Evolutionary conservation across 2,797 vertebrate species (phyloP).

Genomic region (Linurgus olivaceus): DNA sequence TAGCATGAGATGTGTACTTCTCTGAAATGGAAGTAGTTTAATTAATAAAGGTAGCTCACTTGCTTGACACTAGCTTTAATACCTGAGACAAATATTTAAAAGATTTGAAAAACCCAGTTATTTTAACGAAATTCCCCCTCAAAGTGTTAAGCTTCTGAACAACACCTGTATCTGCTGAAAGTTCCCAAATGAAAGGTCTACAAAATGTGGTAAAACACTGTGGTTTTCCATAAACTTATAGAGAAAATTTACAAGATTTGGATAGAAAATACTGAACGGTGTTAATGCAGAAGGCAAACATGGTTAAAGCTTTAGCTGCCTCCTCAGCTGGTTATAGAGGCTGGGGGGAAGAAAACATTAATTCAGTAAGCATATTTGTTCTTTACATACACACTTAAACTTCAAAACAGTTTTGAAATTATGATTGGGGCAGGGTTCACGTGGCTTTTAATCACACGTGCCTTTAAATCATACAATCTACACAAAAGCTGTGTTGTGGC

Average conservation of each 20-base stretch:
- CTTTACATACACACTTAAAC: not conserved
- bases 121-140: not conserved
- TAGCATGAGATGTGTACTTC: not conserved
- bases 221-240: not conserved
- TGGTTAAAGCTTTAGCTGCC: not conserved
- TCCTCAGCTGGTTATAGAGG: not conserved
- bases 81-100: not conserved
- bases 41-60: not conserved
- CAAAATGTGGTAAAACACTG: not conserved
- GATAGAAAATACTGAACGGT: not conserved
- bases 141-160: not conserved
- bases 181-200: not conserved
- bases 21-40: not conserved
- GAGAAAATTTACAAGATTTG: not conserved
- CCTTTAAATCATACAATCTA: not conserved
- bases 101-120: not conserved
- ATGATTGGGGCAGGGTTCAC: not conserved
- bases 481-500: not conserved
- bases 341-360: fast-evolving
- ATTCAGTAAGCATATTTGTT: not conserved
- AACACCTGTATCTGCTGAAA: not conserved
- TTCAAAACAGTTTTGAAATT: not conserved
- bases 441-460: not conserved
- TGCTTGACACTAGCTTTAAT: not conserved
- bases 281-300: not conserved